Base-by-base conservation (phyloP, 2,113 vertebrate species). In the Elanus axillaris region DNA sequence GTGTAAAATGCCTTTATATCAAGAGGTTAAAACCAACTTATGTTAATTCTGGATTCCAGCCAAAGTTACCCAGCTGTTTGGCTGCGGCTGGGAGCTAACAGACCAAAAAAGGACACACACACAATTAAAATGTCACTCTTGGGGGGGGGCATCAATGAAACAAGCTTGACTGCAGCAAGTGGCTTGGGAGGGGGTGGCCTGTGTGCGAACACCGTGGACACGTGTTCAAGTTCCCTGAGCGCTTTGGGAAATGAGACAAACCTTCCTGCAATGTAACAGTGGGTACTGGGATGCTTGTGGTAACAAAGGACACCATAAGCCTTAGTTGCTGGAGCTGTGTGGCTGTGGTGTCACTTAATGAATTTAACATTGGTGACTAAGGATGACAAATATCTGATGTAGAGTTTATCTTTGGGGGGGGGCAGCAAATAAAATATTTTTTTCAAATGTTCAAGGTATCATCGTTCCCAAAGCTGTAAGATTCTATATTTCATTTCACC, bases 21-120 rank as follows among this genome's bases (percentile, higher is more conserved):
- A 6, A 78, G 91, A 93, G 84, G 80, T 93, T 95, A 86, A 95
- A 93, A 95, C 1, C 53, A 82, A 55, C 74, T 89, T 87, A 52
- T 72, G 62, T n/a, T 95, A 85, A 62, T 71, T 94, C 80, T 89
- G 95, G 69, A n/a, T 92, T 58, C 40, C 53, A 85, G 91, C 88
- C 88, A 78, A 60, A 74, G 43, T 77, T 89, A 34, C 55, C 56
- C 93, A 90, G 89, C 80, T 90, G 84, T 94, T 94, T 90, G 84
- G 58, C 77, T 75, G 50, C 50, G 48, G 3, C 60, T 88, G 76
- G 86, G 59, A 96, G 59, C 88, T 73, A 73, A 71, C 56, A 64
- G 56, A 42, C 66, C 34, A 42, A 63, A 75, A 42, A 71, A 87
- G 43, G 64, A 31, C 16, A 23, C 3, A 6, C 3, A 6, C 0